Conservation (phyloP, 2,113 vertebrate genomes). For the Ibidorhyncha struthersii region DNA sequence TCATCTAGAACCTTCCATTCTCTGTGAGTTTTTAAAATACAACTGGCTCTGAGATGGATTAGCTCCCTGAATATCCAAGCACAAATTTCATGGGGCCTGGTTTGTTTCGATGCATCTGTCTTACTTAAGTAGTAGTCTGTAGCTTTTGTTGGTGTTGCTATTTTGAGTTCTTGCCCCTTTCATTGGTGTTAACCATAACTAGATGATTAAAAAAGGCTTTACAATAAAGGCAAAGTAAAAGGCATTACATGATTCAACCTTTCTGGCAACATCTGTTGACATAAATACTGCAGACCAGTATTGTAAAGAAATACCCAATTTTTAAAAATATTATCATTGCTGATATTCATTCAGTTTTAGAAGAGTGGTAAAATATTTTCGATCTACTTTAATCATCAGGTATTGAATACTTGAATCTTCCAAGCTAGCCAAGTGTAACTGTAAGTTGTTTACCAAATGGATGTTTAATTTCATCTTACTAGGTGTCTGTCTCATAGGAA, state of each 20-base stretch:
- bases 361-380: neutral
- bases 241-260: neutral
- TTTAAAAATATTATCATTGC: neutral
- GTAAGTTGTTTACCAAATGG: neutral
- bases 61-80: neutral
- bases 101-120: neutral
- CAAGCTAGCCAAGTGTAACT: neutral
- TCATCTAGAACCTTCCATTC: neutral
- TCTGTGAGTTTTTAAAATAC: neutral
- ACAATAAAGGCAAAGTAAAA: neutral
- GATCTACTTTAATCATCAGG: neutral
- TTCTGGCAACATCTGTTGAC: neutral
- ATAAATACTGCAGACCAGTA: neutral
- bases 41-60: neutral
- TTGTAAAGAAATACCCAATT: neutral
- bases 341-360: neutral
- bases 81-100: neutral
- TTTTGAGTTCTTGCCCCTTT: too few species aligned
- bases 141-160: neutral
- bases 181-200: neutral
- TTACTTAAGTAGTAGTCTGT: neutral
- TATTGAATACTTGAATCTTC: neutral
- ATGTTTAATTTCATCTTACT: neutral
- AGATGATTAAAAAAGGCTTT: neutral
- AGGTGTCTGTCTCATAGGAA: neutral